Evolutionary conservation across 2,888 invertebrate species (phyloP).

Genomic region (Agonopterix subpropinquella): DNA sequence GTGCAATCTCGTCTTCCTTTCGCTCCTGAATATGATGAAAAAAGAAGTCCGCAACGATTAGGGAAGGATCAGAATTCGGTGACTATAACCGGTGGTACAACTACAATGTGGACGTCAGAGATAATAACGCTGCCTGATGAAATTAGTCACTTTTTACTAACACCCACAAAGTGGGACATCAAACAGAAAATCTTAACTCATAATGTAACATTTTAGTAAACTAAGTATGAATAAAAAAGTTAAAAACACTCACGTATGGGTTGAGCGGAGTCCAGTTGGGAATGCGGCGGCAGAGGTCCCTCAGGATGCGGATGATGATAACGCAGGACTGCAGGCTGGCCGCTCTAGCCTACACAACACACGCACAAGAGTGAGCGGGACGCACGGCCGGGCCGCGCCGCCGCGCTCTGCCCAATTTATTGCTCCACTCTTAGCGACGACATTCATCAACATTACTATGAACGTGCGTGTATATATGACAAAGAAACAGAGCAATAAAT

Average conservation of each 20-base stretch:
- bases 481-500: slow-evolving; percentile 40
- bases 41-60: no score
- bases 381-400: slow-evolving; percentile 4
- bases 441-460: slow-evolving; percentile 1
- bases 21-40: no score
- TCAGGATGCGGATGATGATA: slow-evolving; percentile 95
- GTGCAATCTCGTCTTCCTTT: no score
- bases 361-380: background rate
- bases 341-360: slow-evolving; percentile 88
- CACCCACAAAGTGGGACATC: no score
- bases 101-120: no score
- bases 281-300: slow-evolving; percentile 95
- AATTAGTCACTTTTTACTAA: no score
- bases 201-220: background rate
- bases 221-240: background rate
- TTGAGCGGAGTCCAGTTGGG: slow-evolving; percentile 96
- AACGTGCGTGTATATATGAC: background rate
- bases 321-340: slow-evolving; percentile 97
- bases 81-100: no score
- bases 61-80: no score
- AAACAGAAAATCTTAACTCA: no score
- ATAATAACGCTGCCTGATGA: no score
- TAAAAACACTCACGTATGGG: slow-evolving; percentile 86
- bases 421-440: slow-evolving; percentile 29
- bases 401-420: slow-evolving; percentile 23